Percentiles rank a stretch among this genome's conserved stretches.
Conservation (phyloP, 2,113 vertebrate species). For the Ivindomyrus marchei region DNA sequence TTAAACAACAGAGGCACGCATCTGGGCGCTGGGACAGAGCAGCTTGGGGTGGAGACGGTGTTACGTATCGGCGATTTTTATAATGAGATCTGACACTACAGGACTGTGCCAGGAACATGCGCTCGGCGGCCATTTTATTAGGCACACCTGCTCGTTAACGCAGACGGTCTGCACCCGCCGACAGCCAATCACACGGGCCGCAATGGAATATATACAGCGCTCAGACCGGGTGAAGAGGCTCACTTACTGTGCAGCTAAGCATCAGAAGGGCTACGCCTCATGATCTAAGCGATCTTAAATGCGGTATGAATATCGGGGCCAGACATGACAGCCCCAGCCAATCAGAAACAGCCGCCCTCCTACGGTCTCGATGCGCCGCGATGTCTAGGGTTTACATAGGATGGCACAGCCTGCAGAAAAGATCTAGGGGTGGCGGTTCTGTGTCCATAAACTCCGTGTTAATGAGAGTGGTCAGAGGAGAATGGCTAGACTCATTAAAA, state of each 20-base stretch:
- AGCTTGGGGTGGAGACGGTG: conserved; percentile 15
- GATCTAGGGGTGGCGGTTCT: neutral
- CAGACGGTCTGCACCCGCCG: neutral
- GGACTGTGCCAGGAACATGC: conserved; percentile 4
- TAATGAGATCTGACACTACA: conserved; percentile 24
- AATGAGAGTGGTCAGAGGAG: neutral
- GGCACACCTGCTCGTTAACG: neutral
- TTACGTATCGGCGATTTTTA: conserved; percentile 28
- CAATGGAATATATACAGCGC: neutral
- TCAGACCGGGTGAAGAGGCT: neutral
- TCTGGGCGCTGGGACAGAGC: neutral
- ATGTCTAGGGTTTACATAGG: neutral
- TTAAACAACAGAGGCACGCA: conserved; percentile 22
- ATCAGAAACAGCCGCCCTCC: neutral
- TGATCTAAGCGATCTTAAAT: neutral
- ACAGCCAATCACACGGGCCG: neutral
- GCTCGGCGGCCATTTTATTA: neutral
- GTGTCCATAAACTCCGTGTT: neutral
- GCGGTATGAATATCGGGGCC: neutral
- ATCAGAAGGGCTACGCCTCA: neutral
- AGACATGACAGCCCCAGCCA: neutral
- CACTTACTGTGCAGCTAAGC: neutral
- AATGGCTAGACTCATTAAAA: neutral
- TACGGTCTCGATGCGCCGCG: neutral
- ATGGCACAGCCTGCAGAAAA: neutral